These are phyloP conservation scores for Chrysolophus pictus DNA, from an alignment of 2,797 vertebrate species.

Conservation along the genomic window DNA sequence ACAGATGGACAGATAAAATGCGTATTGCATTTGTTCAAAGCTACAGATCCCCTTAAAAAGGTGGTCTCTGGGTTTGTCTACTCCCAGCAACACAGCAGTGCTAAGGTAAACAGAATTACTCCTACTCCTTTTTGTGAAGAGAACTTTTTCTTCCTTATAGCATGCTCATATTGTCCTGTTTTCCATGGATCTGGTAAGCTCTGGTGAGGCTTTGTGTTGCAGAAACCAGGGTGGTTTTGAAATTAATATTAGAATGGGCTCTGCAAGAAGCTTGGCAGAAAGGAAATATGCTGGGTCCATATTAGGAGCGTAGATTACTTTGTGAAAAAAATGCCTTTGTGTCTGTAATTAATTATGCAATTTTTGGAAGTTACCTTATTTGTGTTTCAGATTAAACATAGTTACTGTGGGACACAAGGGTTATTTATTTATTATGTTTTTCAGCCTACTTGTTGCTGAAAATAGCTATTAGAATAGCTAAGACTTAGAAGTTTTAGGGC, in stretches of 20 bases:
- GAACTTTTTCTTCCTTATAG: not conserved
- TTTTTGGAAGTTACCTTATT: not conserved
- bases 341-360: not conserved
- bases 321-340: not conserved
- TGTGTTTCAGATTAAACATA: slow-evolving; percentile 9
- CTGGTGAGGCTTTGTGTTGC: not conserved
- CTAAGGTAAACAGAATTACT: not conserved
- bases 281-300: not conserved
- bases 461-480: not conserved
- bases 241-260: not conserved
- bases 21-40: slow-evolving; percentile 26
- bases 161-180: not conserved
- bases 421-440: not conserved
- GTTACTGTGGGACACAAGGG: not conserved
- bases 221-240: not conserved
- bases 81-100: not conserved
- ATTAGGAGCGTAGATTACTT: not conserved
- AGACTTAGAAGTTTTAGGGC: not conserved
- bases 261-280: not conserved
- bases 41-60: not conserved
- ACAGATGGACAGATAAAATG: slow-evolving; percentile 52
- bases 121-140: not conserved
- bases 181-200: not conserved
- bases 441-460: not conserved
- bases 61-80: not conserved